Conservation (phyloP, 2,113 vertebrate species). For the western clawed frog (Xenopus tropicalis) region UCB_Xtro_10.0 CM004447.2:31653501-31654000, state of each 20-base stretch:
- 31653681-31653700: not conserved
- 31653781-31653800: conserved; percentile 27
- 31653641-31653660: not conserved
- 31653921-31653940: not conserved
- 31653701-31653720: conserved; percentile 20
- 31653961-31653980: conserved; percentile 17
- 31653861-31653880: too few species aligned
- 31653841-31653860: conserved; percentile 28
- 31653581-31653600: not conserved
- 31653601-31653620: not conserved
- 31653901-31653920: conserved; percentile 15
- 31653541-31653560: not conserved
- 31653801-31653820: conserved; percentile 34
- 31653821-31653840: conserved; percentile 16
- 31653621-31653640: not conserved
- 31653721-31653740: conserved; percentile 8
- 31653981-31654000: conserved; percentile 5
- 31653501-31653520: not conserved
- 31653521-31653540: not conserved
- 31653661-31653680: not conserved
- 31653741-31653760: conserved; percentile 35
- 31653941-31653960: not conserved
- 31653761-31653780: conserved; percentile 30
- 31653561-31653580: not conserved
- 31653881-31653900: conserved; percentile 9